These are phyloP conservation scores for Steinernema carpocapsae DNA, from an alignment of 2,888 invertebrate genomes.

Conservation along the genomic window DNA sequence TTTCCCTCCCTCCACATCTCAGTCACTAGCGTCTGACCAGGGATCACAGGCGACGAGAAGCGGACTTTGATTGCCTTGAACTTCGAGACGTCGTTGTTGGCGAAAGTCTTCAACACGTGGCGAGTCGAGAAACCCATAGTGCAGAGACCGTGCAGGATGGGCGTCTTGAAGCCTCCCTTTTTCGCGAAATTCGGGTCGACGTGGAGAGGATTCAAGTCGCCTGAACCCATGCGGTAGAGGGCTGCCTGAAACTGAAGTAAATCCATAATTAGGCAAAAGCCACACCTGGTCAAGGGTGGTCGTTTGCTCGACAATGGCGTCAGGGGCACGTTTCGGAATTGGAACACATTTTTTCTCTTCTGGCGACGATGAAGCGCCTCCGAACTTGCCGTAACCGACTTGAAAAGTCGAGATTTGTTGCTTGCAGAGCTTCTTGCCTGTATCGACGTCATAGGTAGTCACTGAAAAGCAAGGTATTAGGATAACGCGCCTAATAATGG, in stretches of 20 bases:
- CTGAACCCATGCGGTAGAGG: constrained; percentile 78
- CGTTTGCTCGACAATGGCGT: constrained; percentile 78
- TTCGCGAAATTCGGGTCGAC: constrained; percentile 87
- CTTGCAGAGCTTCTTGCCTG: constrained; percentile 77
- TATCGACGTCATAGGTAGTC: constrained; percentile 77
- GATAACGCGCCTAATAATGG: background rate
- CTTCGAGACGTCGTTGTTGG: constrained; percentile 79
- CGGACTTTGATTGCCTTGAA: constrained; percentile 86
- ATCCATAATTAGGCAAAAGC: no score
- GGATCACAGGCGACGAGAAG: constrained; percentile 90
- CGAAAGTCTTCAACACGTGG: constrained; percentile 79
- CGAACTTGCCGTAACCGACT: constrained; percentile 73
- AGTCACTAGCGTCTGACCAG: constrained; percentile 88
- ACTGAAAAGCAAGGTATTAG: constrained; percentile 71
- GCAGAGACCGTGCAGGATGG: constrained; percentile 93
- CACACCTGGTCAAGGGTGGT: constrained; percentile 83
- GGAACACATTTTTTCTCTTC: constrained; percentile 75
- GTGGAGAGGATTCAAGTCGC: constrained; percentile 92
- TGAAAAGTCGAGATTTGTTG: constrained; percentile 82
- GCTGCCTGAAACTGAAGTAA: constrained; percentile 73
- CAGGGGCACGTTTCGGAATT: constrained; percentile 81
- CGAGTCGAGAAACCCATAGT: constrained; percentile 84
- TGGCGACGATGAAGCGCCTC: constrained; percentile 78
- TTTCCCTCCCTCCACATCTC: constrained; percentile 89
- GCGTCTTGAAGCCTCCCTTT: constrained; percentile 78